Base-by-base conservation (phyloP, 1,140 invertebrate species). In the Leptoteleia sp. region DNA sequence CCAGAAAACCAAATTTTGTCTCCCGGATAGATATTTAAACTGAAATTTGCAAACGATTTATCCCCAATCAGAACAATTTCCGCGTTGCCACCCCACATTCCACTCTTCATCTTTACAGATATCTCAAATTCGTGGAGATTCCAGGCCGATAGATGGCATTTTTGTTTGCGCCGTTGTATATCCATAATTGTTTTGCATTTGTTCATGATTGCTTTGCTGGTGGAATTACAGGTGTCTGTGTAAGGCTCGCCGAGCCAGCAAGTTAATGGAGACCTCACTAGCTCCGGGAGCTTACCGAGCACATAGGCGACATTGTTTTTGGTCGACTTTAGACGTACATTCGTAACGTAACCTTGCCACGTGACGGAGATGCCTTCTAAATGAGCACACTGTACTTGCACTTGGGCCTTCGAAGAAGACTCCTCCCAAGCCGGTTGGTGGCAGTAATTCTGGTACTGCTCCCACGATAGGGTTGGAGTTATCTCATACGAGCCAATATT, bases 1-100 rank as follows among this genome's bases (percentile, higher is more conserved):
- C 94, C 94, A 50, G 91, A 91, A 81, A 95, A 95, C 82, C 93
- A 91, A 25, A 96, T 92, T 57, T 93, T 92, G 84, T 95, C 95
- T 0, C 93, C 92, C 0, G 90, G 84, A 77, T 91, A 91, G 33
- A 95, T 88, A 19, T 91, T 89, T 1, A 92, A 81, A 4, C 93
- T 94, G 68, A 94, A 94, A 87, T 95, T 95, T 0, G 91, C 89
- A 50, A 95, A 95, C 15, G 92, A 90, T 81, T 93, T 88, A 27
- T 90, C 87, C n/a, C 92, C 92, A 1, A 90, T 77, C 0, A 95
- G 78, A 0, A 90, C 81, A 1, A 95, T 90, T 70, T 93, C 91
- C 0, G 93, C 89, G 15, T 90, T 91, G 17, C 91, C 92, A 2
- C 94, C 90, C 80, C 93, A 89, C 16, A 93, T 90, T 0, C 93